Evolutionary conservation across 1,140 invertebrate species (phyloP).

Genomic region (Drosophila sproati): DNA sequence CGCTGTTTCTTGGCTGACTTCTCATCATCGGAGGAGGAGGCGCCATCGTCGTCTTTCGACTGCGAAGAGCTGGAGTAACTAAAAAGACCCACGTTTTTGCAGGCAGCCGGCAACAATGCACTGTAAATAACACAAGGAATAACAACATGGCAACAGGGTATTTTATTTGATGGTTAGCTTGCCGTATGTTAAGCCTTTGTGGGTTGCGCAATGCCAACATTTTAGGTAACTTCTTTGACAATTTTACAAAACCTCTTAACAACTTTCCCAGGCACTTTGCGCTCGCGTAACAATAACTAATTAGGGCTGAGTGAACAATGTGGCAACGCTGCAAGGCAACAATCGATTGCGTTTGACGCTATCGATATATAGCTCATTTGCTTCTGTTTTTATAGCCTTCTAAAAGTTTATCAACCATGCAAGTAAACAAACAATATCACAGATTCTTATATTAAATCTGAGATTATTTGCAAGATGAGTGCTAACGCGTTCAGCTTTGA

Average conservation of each 20-base stretch:
- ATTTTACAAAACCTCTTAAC: slow-evolving; percentile 46
- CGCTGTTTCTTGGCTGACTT: slow-evolving; percentile 53
- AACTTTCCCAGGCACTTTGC: slow-evolving; percentile 32
- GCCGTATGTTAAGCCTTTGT: slow-evolving; percentile 48
- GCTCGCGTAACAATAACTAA: slow-evolving; percentile 74
- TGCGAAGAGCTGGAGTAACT: slow-evolving; percentile 51
- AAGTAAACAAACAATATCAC: slow-evolving; percentile 35
- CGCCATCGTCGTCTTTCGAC: slow-evolving; percentile 67
- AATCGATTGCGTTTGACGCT: slow-evolving; percentile 14
- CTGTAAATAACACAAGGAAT: slow-evolving; percentile 17
- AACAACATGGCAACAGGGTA: not conserved
- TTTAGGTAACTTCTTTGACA: slow-evolving; percentile 55
- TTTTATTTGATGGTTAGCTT: not conserved
- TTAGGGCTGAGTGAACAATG: not conserved
- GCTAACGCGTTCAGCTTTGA: slow-evolving; percentile 68
- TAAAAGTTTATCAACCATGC: slow-evolving; percentile 4
- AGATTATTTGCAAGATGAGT: slow-evolving; percentile 57
- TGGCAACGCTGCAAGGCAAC: slow-evolving; percentile 16
- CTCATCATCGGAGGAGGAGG: slow-evolving; percentile 71
- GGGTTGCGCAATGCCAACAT: slow-evolving; percentile 56
- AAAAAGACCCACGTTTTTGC: slow-evolving; percentile 62
- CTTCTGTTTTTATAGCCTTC: not conserved
- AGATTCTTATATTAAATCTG: not conserved
- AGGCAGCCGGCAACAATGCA: slow-evolving; percentile 53
- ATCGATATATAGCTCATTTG: slow-evolving; percentile 6